Percentiles rank a stretch among this genome's conserved stretches.
Conservation (phyloP, 2,113 vertebrate species). For the Lophochroa leadbeateri region DNA sequence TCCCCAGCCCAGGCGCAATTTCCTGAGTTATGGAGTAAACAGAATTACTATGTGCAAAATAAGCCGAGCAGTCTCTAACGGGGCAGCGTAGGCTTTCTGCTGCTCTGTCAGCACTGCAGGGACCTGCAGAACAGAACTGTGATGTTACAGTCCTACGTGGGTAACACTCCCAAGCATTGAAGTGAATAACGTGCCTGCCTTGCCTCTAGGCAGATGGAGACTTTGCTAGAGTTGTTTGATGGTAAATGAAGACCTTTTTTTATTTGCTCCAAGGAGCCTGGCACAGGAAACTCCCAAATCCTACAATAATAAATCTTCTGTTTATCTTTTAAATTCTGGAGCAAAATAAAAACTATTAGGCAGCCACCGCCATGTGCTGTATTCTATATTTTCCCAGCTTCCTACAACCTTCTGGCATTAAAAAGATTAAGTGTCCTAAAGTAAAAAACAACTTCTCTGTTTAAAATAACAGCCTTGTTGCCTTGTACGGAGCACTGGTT, state of each 20-base stretch:
- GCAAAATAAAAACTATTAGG: constrained; percentile 31
- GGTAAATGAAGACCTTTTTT: not conserved
- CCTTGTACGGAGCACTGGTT: not conserved
- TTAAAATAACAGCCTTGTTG: not conserved
- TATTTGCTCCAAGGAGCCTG: constrained; percentile 3
- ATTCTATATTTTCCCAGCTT: not conserved
- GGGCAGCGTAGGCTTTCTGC: not conserved
- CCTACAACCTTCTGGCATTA: not conserved
- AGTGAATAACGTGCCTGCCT: not conserved
- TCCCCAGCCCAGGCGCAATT: constrained; percentile 1
- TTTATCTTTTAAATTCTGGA: constrained; percentile 43
- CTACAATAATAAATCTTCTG: constrained; percentile 33
- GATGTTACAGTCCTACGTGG: constrained; percentile 38
- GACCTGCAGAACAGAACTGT: not conserved
- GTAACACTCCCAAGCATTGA: not conserved
- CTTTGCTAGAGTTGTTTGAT: constrained; percentile 4
- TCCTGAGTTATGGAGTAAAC: constrained; percentile 17
- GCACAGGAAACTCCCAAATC: constrained; percentile 44
- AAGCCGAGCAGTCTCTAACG: not conserved
- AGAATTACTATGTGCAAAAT: not conserved
- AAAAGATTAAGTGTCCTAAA: not conserved
- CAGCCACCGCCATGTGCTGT: not conserved
- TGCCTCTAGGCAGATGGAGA: not conserved
- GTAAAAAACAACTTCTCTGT: not conserved
- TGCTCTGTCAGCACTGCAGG: not conserved